Conservation (phyloP, 1,140 invertebrate genomes). For the Antheraea mylitta region DNA sequence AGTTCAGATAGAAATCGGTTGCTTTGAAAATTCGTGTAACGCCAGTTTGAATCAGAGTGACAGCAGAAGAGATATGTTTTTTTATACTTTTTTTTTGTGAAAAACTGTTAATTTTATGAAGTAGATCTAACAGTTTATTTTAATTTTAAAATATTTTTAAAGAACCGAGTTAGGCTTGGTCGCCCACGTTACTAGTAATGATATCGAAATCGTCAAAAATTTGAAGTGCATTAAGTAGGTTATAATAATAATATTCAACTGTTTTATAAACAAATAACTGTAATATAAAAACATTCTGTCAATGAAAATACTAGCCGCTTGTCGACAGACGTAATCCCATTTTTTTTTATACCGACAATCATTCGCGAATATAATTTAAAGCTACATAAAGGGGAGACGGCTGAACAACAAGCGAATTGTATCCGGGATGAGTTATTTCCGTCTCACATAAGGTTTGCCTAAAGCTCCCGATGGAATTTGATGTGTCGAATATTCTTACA, state of each 20-base stretch:
- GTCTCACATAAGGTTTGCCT: background rate
- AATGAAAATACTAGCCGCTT: background rate
- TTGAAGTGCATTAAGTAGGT: too few species aligned
- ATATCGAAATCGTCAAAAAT: too few species aligned
- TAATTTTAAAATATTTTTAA: too few species aligned
- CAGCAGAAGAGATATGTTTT: too few species aligned
- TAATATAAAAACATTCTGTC: background rate
- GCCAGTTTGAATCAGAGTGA: too few species aligned
- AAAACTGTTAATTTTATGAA: too few species aligned
- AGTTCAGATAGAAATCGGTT: too few species aligned
- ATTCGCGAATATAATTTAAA: constrained; percentile 7
- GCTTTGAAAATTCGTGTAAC: too few species aligned
- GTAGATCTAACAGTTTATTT: too few species aligned
- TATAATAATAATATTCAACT: background rate
- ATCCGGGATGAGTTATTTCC: background rate
- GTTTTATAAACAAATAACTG: background rate
- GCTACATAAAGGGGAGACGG: constrained; percentile 6
- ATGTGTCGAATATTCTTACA: background rate
- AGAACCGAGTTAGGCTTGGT: too few species aligned
- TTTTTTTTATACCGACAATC: background rate
- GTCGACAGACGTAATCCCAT: background rate
- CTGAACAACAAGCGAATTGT: constrained; percentile 5
- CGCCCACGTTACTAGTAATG: too few species aligned
- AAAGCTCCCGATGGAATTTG: background rate
- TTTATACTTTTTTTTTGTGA: too few species aligned